These are phyloP conservation scores for Pteropus rufus DNA, from an alignment of 2,797 vertebrate species.

Conservation along the genomic window DNA sequence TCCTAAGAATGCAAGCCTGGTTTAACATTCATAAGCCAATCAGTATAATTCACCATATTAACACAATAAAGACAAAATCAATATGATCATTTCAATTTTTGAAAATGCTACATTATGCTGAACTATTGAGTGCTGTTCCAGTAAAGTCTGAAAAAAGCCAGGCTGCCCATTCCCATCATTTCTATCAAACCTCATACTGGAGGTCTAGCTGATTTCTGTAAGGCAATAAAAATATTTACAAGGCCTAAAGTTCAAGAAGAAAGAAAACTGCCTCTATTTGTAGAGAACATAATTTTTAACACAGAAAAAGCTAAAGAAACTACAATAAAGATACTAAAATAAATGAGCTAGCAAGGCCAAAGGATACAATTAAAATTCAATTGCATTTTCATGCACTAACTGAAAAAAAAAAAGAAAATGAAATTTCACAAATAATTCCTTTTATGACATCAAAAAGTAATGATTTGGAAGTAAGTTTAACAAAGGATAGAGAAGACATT, in stretches of 20 bases:
- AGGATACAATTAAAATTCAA: background rate
- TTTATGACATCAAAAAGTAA: background rate
- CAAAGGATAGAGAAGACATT: background rate
- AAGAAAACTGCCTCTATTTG: no score
- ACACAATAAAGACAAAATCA: background rate
- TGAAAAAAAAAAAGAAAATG: no score
- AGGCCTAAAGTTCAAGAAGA: background rate
- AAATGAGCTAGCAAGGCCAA: background rate
- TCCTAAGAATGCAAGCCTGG: background rate
- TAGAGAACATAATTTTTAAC: background rate
- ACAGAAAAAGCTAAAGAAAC: background rate
- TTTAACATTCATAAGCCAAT: background rate
- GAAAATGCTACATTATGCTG: background rate
- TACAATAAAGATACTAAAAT: background rate
- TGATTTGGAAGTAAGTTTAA: background rate
- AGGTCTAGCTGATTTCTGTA: background rate
- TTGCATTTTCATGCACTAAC: no score
- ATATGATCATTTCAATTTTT: background rate
- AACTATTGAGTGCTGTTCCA: background rate
- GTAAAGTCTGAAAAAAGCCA: no score
- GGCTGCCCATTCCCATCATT: background rate
- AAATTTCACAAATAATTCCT: no score
- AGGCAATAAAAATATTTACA: background rate
- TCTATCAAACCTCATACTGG: background rate
- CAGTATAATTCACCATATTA: background rate